Evolutionary conservation across 1,140 invertebrate genomes (phyloP), one percentile per base, ranked within the genome.

Genomic region (Drosophila oshimai): DNA sequence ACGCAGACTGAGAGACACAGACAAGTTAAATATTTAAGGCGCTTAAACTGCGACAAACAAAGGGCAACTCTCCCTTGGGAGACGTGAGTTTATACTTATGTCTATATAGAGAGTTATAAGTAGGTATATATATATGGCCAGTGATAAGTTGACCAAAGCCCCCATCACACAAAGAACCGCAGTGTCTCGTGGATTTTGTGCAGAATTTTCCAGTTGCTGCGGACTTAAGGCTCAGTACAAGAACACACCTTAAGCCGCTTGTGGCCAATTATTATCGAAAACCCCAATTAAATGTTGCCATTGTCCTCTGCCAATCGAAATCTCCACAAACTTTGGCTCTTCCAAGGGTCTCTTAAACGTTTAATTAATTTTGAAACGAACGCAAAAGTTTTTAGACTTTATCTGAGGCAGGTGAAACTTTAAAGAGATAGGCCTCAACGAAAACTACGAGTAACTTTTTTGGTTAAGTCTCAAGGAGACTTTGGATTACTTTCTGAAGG

Each of bases 351-450:
- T 12, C 46, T 31, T 51, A 64, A 73, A 73, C 68, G 57, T 64
- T 73, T 72, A 73, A 73, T 73, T 73, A 73, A 73, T 72, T 73
- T 72, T 49, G 47, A 73, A 73, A 62, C 47, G 68, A 72, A 72
- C 45, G 55, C 57, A 51, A 47, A 72, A 73, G 46, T 73, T 73
- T 64, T 64, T 4, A 10, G 61, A 64, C 57, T 51, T 47, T 73
- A 73, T 73, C 36, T 44, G 33, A n/a, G 69, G 15, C 68, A 42
- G 46, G 55, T 39, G 15, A 72, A 72, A 73, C 70, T 73, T 73
- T 73, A 73, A 73, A 73, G 58, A 41, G 68, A 72, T 61, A 53
- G 68, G 55, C 54, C 28, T 44, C 26, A 15, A 6, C 31, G 5
- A 36, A 64, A 72, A 72, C 69, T 73, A 61, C 18, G 41, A 37